phyloP scores from a whole-genome alignment of 1,140 invertebrate genomes.

The Aporrectodea caliginosa region DNA sequence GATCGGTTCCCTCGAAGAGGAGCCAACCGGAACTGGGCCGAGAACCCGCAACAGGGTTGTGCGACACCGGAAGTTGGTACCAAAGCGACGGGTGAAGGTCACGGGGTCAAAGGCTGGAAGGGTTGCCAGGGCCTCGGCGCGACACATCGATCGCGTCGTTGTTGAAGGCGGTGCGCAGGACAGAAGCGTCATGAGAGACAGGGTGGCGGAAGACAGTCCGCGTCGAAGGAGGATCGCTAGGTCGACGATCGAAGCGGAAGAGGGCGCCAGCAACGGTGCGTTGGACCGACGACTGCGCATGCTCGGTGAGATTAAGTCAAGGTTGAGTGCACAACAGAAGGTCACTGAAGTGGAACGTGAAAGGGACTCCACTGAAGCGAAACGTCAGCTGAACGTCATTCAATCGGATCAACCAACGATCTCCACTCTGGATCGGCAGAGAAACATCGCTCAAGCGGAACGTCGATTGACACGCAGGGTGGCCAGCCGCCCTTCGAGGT shows the following conservation, averaged over 20 bases:
- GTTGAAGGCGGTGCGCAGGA: neutral
- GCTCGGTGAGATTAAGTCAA: neutral
- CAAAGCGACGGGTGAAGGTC: neutral
- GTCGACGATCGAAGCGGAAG: neutral
- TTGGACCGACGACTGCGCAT: neutral
- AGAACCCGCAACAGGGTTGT: neutral
- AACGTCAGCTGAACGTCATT: too few relatives aligned
- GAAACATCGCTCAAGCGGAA: neutral
- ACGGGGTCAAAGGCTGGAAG: too few relatives aligned
- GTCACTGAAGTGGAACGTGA: too few relatives aligned
- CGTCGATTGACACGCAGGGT: neutral
- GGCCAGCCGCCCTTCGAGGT: neutral
- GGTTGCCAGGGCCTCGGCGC: neutral
- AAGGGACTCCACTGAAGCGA: too few relatives aligned
- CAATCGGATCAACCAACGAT: too few relatives aligned
- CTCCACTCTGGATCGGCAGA: neutral
- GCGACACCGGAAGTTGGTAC: neutral
- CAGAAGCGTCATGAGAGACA: neutral
- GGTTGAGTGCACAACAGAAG: too few relatives aligned
- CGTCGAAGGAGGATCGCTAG: neutral
- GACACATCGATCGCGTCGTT: neutral
- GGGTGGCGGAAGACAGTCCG: neutral
- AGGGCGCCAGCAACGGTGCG: neutral
- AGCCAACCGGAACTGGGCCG: too few relatives aligned
- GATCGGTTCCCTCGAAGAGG: neutral